Percentiles rank a stretch among this genome's conserved stretches.
phyloP scores from a whole-genome alignment of 2,888 invertebrate genomes.

The Drosophila ustulata region DNA sequence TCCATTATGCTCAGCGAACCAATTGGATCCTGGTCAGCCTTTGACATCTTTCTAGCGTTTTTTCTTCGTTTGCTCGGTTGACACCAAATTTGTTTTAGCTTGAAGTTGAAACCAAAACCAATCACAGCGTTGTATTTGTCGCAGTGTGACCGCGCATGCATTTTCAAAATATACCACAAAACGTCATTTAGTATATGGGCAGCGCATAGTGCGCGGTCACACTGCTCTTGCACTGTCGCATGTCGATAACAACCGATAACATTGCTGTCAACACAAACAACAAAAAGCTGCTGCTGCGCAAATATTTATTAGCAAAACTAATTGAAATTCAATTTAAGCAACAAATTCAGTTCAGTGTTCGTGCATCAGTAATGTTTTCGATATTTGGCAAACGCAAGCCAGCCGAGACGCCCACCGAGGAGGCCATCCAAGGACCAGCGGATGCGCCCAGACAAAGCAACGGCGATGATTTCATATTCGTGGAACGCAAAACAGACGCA shows the following conservation, averaged over 20 bases:
- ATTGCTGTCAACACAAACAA: constrained; percentile 25
- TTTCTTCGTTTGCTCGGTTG: constrained; percentile 28
- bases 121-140: constrained; percentile 57
- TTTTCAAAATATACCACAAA: not conserved
- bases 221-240: not conserved
- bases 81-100: constrained; percentile 47
- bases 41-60: constrained; percentile 85
- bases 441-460: constrained; percentile 47
- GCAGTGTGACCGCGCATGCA: constrained; percentile 10
- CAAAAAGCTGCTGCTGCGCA: constrained; percentile 35
- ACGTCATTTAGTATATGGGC: constrained; percentile 3
- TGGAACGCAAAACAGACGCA: constrained; percentile 69
- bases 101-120: constrained; percentile 59
- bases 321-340: not conserved
- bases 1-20: constrained; percentile 94
- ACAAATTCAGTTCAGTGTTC: not conserved
- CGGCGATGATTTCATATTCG: constrained; percentile 82
- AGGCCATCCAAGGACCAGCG: constrained; percentile 63
- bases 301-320: not conserved
- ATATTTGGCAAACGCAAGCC: constrained; percentile 81
- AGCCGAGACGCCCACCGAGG: constrained; percentile 72
- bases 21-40: constrained; percentile 91
- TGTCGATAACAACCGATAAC: not conserved
- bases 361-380: constrained; percentile 70
- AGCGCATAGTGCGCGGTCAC: not conserved